Base-by-base conservation (phyloP, 2,888 invertebrate species). In the Trissolcus japonicus region DNA sequence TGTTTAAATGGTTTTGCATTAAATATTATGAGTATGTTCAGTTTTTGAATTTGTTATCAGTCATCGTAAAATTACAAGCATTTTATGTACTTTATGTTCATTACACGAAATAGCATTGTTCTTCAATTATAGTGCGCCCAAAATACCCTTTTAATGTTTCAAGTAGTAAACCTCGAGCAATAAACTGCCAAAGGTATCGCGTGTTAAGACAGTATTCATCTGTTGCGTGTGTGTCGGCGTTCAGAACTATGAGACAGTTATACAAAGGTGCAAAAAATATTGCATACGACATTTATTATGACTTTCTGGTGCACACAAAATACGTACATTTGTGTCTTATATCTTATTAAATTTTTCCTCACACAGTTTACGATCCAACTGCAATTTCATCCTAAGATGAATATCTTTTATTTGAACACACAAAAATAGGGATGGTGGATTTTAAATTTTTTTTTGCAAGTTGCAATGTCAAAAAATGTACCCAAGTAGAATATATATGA, bases 151-250 rank as follows among this genome's bases (percentile, higher is more conserved):
- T 62, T 43, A 50, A 62, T 25, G 71, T 63, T 59, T 63, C 53
- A 46, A 71, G 71, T 72, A 72, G 71, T 72, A 57, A 63, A 72
- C 43, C 63, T 63, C 63, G 51, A 63, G 57, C 53, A 72, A 72
- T 72, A 72, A 72, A 63, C 71, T 51, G 53, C 41, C 71, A 71
- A 62, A 71, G 57, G 71, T 72, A 72, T 72, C 71, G 63, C 71
- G 63, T 63, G 63, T 72, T 63, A 72, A 72, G 63, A 72, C 63
- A 72, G 57, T 72, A 72, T 72, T 72, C 56, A 63, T 72, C 63
- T 57, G 72, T 54, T 53, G 59, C 63, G 59, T 63, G 59, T 63
- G 59, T 63, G 72, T 48, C 59, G 54, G 72, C 53, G 63, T 65
- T 35, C 9, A 65, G 65, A 65, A 65, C 59, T 72, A 72, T 60